A percentile compares a stretch with the other conserved stretches of the same genome.
phyloP scores from a whole-genome alignment of 2,888 invertebrate species.

The Nemapogon koenigi region DNA sequence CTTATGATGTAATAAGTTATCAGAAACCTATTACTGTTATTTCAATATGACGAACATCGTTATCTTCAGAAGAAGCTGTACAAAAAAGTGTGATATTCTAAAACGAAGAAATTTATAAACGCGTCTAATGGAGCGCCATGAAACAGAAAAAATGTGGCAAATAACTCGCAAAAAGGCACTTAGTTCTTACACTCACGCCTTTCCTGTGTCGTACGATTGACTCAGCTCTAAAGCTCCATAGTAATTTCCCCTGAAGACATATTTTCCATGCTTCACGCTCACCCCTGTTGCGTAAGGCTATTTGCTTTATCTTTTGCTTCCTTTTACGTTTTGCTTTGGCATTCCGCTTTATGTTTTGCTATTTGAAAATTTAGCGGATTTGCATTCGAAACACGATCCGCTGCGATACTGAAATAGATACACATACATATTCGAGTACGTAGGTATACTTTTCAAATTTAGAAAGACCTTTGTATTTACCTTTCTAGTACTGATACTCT shows the following conservation, averaged over 20 bases:
- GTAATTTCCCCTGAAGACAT: constrained; percentile 42
- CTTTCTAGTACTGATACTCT: background rate
- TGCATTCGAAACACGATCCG: background rate
- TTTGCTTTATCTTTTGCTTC: constrained; percentile 25
- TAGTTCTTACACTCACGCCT: constrained; percentile 36
- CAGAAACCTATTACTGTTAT: no score
- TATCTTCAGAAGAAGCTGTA: no score
- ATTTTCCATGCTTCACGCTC: constrained; percentile 38
- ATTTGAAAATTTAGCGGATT: background rate
- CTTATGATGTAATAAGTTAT: no score
- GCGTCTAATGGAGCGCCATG: constrained; percentile 7
- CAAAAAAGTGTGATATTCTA: no score
- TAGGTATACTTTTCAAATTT: background rate
- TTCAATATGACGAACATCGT: no score
- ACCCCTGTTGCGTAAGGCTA: constrained; percentile 20
- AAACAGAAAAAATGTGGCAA: constrained; percentile 21
- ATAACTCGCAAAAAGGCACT: constrained; percentile 53
- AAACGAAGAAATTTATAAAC: no score
- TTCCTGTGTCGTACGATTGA: constrained; percentile 24
- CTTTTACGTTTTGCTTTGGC: constrained; percentile 18
- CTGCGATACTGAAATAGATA: background rate
- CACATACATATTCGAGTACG: no score
- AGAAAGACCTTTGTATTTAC: background rate
- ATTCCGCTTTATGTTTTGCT: constrained; percentile 2
- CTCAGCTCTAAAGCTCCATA: constrained; percentile 28